A percentile compares a stretch with the other conserved stretches of the same genome.
Evolutionary conservation across 2,888 invertebrate species (phyloP).

Genomic region (Macrophya annulata): DNA sequence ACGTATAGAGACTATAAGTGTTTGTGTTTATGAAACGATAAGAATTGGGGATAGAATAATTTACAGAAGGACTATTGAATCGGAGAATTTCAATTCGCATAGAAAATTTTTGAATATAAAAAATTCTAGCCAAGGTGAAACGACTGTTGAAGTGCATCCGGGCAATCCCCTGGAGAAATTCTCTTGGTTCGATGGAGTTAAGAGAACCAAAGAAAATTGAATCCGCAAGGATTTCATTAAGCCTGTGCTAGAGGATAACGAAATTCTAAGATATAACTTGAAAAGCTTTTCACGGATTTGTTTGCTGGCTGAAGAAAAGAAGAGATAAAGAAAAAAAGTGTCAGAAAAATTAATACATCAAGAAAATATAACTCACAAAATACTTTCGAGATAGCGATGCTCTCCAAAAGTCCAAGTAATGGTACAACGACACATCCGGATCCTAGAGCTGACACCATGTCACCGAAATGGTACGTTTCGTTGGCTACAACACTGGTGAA

Average conservation of each 20-base stretch:
- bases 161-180: neutral
- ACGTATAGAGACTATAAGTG: neutral
- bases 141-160: neutral
- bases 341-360: neutral
- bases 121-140: neutral
- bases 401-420: constrained; percentile 85
- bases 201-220: neutral
- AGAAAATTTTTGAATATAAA: neutral
- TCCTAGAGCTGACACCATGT: constrained; percentile 84
- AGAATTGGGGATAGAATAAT: neutral
- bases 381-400: constrained; percentile 88
- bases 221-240: constrained; percentile 11
- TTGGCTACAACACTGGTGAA: constrained; percentile 84
- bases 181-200: neutral
- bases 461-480: constrained; percentile 81
- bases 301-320: neutral
- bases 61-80: neutral
- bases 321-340: neutral
- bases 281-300: neutral
- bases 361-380: constrained; percentile 81
- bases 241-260: constrained; percentile 1
- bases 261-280: neutral
- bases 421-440: constrained; percentile 86
- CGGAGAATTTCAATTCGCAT: neutral
- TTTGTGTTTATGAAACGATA: neutral